These are phyloP conservation scores for Tetranychus truncatus DNA, from an alignment of 2,888 invertebrate species.

Conservation along the genomic window DNA sequence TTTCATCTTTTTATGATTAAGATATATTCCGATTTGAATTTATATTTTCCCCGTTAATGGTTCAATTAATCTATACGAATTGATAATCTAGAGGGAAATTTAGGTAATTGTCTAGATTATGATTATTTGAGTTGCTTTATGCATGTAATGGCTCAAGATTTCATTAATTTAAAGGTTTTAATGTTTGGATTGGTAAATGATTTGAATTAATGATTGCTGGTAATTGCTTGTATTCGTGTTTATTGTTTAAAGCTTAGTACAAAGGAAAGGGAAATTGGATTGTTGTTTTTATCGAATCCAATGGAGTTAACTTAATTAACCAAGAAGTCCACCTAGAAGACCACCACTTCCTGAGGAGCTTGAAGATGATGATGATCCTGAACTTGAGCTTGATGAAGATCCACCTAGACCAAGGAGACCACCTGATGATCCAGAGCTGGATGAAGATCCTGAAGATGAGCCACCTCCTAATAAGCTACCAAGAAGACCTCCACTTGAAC, in stretches of 20 bases:
- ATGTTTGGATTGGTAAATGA: too few relatives aligned
- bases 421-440: background rate
- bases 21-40: too few relatives aligned
- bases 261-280: background rate
- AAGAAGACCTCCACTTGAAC: too few relatives aligned
- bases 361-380: background rate
- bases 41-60: too few relatives aligned
- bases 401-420: background rate
- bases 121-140: too few relatives aligned
- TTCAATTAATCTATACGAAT: too few relatives aligned
- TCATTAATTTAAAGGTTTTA: too few relatives aligned
- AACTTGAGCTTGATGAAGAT: background rate
- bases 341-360: background rate
- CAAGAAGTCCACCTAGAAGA: background rate
- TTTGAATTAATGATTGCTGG: too few relatives aligned
- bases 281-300: background rate
- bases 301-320: background rate
- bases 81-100: too few relatives aligned
- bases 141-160: too few relatives aligned
- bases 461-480: background rate
- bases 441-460: background rate
- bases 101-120: too few relatives aligned
- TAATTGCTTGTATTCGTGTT: background rate
- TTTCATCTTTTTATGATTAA: too few relatives aligned
- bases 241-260: background rate